Conservation (phyloP, 2,888 invertebrate species). For the Drosophila histrio region DNA sequence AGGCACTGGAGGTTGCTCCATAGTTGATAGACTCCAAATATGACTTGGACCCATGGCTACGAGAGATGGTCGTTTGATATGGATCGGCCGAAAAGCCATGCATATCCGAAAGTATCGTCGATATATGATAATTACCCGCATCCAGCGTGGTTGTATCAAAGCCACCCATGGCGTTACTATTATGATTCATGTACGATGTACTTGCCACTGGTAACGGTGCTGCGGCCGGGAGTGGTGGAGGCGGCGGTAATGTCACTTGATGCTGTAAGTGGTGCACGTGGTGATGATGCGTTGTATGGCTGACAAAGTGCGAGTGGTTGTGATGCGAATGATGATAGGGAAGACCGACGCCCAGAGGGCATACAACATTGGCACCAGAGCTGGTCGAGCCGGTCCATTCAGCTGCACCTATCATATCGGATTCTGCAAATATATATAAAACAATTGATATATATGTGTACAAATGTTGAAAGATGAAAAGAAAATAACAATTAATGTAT, state of each 20-base stretch:
- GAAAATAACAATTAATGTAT: neutral
- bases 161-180: constrained; percentile 84
- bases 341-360: constrained; percentile 40
- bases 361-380: constrained; percentile 68
- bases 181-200: constrained; percentile 75
- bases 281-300: constrained; percentile 40
- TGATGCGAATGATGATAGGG: constrained; percentile 62
- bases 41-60: constrained; percentile 65
- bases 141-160: constrained; percentile 71
- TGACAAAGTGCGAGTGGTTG: constrained; percentile 36
- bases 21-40: constrained; percentile 82
- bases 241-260: constrained; percentile 84
- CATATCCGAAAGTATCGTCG: constrained; percentile 86
- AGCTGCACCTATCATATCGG: constrained; percentile 87
- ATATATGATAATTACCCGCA: constrained; percentile 85
- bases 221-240: constrained; percentile 82
- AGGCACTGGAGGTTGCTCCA: constrained; percentile 70
- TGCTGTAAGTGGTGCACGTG: constrained; percentile 66
- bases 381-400: constrained; percentile 87
- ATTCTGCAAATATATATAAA: constrained; percentile 83
- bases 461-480: neutral
- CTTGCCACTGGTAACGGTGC: constrained; percentile 57
- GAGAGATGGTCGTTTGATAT: constrained; percentile 79
- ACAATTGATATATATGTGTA: neutral
- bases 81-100: constrained; percentile 85